Evolutionary conservation across 2,797 vertebrate genomes (phyloP).

Genomic region (Otolemur crassicaudatus): DNA sequence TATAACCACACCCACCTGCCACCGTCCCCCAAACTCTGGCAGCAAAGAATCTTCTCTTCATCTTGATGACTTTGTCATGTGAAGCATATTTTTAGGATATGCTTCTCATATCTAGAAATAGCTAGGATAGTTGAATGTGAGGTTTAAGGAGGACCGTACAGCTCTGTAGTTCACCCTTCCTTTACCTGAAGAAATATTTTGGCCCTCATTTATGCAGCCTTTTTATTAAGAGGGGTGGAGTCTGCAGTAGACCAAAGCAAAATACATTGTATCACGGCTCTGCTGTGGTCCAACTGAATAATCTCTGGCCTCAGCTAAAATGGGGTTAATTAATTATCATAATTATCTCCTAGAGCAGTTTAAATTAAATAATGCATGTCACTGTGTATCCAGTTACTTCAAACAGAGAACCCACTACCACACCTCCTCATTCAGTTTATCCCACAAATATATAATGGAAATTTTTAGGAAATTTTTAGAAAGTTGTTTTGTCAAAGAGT

Average conservation of each 20-base stretch:
- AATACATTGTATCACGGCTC: neutral
- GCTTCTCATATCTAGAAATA: neutral
- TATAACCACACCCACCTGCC: neutral
- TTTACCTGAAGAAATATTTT: neutral
- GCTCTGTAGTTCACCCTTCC: neutral
- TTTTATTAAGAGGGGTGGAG: neutral
- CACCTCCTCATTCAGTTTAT: neutral
- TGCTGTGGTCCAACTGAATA: neutral
- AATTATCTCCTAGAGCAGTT: neutral
- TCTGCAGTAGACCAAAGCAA: neutral
- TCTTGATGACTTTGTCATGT: conserved; percentile 7
- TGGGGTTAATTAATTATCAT: neutral
- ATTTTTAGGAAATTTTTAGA: neutral
- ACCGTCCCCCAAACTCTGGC: neutral
- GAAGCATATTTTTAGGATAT: neutral
- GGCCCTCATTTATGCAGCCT: neutral
- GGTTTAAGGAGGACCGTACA: neutral
- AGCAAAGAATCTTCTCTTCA: neutral
- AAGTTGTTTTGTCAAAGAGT: neutral
- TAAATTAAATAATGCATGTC: neutral
- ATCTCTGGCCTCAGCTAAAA: neutral
- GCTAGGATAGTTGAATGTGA: neutral
- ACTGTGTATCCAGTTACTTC: neutral
- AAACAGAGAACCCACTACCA: neutral
- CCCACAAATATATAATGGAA: neutral